These are phyloP conservation scores for Drosophila conformis DNA, from an alignment of 2,888 invertebrate genomes.

Conservation along the genomic window DNA sequence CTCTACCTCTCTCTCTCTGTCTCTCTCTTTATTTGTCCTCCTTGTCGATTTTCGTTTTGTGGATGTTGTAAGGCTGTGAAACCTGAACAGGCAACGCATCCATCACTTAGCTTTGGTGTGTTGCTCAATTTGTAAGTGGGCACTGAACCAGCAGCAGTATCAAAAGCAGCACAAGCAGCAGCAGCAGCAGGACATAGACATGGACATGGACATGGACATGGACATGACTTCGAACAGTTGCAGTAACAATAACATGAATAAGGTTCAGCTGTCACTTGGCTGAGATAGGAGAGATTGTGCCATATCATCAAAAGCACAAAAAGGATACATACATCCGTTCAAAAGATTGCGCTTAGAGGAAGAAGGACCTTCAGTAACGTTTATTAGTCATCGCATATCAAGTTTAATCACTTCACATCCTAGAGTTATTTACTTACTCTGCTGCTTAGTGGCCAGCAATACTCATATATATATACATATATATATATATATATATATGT, in stretches of 20 bases:
- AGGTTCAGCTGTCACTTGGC: conserved; percentile 27
- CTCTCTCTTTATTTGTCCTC: not conserved
- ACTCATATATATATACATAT: no score
- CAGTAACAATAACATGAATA: conserved; percentile 26
- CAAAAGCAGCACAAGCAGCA: not conserved
- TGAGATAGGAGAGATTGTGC: conserved; percentile 30
- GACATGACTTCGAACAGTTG: conserved; percentile 9
- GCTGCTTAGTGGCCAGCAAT: not conserved
- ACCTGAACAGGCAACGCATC: conserved; percentile 39
- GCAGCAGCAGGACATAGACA: not conserved
- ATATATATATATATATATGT: no score
- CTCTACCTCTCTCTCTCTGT: no score
- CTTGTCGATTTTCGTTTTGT: not conserved
- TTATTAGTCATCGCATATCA: conserved; percentile 45
- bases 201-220: conserved; percentile 1
- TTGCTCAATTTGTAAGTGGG: conserved; percentile 55
- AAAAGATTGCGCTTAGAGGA: not conserved
- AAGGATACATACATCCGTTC: not conserved
- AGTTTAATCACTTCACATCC: conserved; percentile 40
- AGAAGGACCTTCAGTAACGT: not conserved
- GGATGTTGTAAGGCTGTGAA: conserved; percentile 6
- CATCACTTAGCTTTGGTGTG: conserved; percentile 45
- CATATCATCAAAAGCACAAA: conserved; percentile 13
- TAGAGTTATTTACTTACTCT: conserved; percentile 21
- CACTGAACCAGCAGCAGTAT: conserved; percentile 16